A percentile compares a stretch with the other conserved stretches of the same genome.
Evolutionary conservation across 2,888 invertebrate species (phyloP).

Genomic region (Rhopalosiphum nymphaeae): DNA sequence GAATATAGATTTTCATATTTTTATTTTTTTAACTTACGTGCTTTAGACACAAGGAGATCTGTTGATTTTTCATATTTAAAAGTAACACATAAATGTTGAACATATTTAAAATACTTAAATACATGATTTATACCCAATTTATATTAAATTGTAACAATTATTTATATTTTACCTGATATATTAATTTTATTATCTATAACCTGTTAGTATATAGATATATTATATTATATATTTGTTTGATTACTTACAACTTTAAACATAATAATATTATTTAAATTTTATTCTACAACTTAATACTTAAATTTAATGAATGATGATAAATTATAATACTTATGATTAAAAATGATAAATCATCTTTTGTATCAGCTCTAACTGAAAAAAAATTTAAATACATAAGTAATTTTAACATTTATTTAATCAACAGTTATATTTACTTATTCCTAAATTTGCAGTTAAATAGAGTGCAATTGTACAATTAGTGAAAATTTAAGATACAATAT

Average conservation of each 20-base stretch:
- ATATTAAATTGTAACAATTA: too few relatives aligned
- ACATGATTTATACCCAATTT: neutral
- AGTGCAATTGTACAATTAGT: too few relatives aligned
- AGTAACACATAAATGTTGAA: neutral
- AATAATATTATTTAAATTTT: neutral
- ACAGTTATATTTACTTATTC: too few relatives aligned
- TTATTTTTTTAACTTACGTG: neutral
- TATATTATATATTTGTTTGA: too few relatives aligned
- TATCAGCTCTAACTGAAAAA: conserved; percentile 50
- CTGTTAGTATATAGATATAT: too few relatives aligned
- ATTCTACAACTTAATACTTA: neutral
- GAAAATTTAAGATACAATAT: neutral
- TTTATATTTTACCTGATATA: too few relatives aligned
- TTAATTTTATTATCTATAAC: too few relatives aligned
- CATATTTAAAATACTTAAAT: neutral
- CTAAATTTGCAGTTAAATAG: too few relatives aligned
- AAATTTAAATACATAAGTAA: neutral
- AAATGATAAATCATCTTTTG: conserved; percentile 49
- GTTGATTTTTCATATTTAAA: neutral
- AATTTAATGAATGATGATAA: neutral
- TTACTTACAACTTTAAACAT: too few relatives aligned
- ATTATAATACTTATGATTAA: neutral
- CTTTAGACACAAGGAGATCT: neutral
- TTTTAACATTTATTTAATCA: too few relatives aligned
- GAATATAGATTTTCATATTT: neutral